These are phyloP conservation scores for Pterois miles DNA, from an alignment of 2,797 vertebrate genomes.

Conservation along the genomic window DNA sequence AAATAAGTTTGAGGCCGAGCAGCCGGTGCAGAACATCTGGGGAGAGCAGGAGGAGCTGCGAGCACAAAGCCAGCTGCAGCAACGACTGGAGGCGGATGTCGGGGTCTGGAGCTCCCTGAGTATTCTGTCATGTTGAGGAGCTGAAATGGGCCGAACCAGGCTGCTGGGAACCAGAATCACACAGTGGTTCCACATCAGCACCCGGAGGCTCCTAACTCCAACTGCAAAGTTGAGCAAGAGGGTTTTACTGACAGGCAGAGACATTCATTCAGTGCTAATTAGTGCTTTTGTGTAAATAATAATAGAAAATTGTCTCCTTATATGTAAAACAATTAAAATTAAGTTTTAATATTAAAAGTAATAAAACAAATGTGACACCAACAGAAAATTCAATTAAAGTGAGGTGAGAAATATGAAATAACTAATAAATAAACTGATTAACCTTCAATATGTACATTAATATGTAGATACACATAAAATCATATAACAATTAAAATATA, in stretches of 20 bases:
- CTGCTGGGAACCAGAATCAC: constrained; percentile 74
- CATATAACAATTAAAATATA: not conserved
- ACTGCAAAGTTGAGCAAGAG: constrained; percentile 56
- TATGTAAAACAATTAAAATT: not conserved
- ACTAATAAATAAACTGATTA: not conserved
- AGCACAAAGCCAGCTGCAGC: constrained; percentile 28
- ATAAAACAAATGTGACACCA: not conserved
- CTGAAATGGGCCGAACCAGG: constrained; percentile 81
- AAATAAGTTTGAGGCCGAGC: constrained; percentile 27
- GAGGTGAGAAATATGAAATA: not conserved
- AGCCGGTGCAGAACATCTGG: constrained; percentile 14
- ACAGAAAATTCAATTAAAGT: not conserved
- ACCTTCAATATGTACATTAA: not conserved
- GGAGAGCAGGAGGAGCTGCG: constrained; percentile 41
- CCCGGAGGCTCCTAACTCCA: constrained; percentile 75
- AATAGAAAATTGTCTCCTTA: not conserved
- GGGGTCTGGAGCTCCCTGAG: constrained; percentile 75
- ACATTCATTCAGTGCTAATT: fast-evolving
- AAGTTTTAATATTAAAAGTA: not conserved
- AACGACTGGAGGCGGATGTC: constrained; percentile 15
- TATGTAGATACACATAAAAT: not conserved
- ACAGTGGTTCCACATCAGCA: constrained; percentile 88
- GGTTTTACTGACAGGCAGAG: not conserved
- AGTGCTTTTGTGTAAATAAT: too few relatives aligned
- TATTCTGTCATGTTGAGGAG: constrained; percentile 76